Percentiles rank a stretch among this genome's conserved stretches.
Evolutionary conservation across 2,888 invertebrate genomes (phyloP).

Genomic region (Apomyelois bistriatella): DNA sequence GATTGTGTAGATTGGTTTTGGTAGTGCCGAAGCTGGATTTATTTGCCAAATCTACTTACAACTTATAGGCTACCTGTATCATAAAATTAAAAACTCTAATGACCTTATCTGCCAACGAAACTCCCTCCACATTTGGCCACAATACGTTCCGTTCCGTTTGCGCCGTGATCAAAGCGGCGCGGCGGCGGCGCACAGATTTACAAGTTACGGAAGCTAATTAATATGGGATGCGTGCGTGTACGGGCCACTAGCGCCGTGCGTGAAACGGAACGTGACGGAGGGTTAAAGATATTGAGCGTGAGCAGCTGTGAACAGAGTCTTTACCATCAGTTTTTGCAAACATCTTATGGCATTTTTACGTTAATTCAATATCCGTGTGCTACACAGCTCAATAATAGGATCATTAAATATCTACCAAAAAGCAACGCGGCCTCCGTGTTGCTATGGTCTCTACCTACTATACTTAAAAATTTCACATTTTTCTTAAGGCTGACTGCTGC

Average conservation of each 20-base stretch:
- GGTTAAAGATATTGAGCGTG: not conserved
- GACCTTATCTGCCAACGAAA: conserved; percentile 26
- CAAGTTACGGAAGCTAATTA: conserved; percentile 76
- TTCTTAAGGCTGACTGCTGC: too few relatives aligned
- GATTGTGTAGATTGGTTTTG: too few relatives aligned
- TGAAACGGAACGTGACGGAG: conserved; percentile 49
- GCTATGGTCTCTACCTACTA: too few relatives aligned
- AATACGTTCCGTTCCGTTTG: conserved; percentile 66
- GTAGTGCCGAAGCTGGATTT: too few relatives aligned
- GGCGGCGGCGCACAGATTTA: conserved; percentile 53
- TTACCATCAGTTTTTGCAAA: too few relatives aligned
- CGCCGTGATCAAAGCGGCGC: conserved; percentile 62
- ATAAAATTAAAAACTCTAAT: conserved; percentile 14
- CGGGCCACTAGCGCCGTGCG: conserved; percentile 48
- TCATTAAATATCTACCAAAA: too few relatives aligned
- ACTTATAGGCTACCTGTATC: not conserved
- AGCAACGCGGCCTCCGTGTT: too few relatives aligned
- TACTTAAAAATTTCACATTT: too few relatives aligned
- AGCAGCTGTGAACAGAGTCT: not conserved
- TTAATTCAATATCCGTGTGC: too few relatives aligned
- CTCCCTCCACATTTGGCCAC: conserved; percentile 66
- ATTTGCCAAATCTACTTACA: too few relatives aligned
- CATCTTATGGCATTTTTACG: too few relatives aligned
- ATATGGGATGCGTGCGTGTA: conserved; percentile 47
- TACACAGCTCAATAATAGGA: too few relatives aligned